Evolutionary conservation across 1,140 invertebrate genomes (phyloP).

Genomic region (Phymastichus coffea): DNA sequence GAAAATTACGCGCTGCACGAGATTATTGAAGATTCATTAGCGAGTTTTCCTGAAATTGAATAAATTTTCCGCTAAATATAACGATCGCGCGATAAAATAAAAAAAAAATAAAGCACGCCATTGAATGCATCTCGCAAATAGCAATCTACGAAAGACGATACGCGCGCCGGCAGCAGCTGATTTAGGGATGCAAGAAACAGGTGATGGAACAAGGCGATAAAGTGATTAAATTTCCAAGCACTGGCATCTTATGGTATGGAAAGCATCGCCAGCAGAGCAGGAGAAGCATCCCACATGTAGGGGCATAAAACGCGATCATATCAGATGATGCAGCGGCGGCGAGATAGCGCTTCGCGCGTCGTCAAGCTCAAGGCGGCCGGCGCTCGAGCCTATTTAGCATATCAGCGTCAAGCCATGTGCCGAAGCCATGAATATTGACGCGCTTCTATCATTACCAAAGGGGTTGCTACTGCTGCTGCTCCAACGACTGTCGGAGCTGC

Average conservation of each 20-base stretch:
- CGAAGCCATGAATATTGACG: slow-evolving; percentile 42
- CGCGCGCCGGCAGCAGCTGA: not conserved
- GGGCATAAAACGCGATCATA: slow-evolving; percentile 41
- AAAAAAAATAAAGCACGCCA: no score
- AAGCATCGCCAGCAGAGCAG: not conserved
- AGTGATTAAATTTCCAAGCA: slow-evolving; percentile 21
- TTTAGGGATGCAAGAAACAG: slow-evolving; percentile 8
- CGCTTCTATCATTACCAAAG: slow-evolving; percentile 34
- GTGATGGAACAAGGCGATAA: slow-evolving; percentile 1
- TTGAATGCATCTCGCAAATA: slow-evolving; percentile 13
- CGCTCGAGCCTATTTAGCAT: slow-evolving; percentile 47
- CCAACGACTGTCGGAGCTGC: no score
- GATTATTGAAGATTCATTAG: no score
- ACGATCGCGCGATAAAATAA: no score
- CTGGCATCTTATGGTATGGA: not conserved
- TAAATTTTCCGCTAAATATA: no score
- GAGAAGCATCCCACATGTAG: not conserved
- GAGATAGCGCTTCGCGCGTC: slow-evolving; percentile 40
- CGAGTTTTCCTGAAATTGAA: no score
- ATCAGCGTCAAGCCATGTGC: slow-evolving; percentile 24
- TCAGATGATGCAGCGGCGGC: slow-evolving; percentile 31
- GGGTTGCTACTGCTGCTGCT: no score
- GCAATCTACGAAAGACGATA: slow-evolving; percentile 17
- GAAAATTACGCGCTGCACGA: no score
- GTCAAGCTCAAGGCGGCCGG: slow-evolving; percentile 45